Percentiles rank a stretch among this genome's conserved stretches.
Evolutionary conservation across 2,888 invertebrate species (phyloP).

Genomic region (Drosophila subsilvestris): DNA sequence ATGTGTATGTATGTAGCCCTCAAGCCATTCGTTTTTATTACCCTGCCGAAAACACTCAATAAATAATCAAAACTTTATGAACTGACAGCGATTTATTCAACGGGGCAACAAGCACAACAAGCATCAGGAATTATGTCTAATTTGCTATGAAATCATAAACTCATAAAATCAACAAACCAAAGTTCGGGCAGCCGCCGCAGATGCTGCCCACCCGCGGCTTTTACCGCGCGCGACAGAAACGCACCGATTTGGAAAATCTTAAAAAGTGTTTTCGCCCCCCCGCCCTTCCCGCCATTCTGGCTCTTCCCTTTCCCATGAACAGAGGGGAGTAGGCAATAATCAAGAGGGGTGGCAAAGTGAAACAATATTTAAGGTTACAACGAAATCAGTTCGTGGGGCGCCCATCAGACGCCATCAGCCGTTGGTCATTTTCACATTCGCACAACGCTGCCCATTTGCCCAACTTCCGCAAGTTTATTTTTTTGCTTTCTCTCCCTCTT

Average conservation of each 20-base stretch:
- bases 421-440: conserved; percentile 57
- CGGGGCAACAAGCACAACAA: background rate
- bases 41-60: conserved; percentile 48
- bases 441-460: conserved; percentile 68
- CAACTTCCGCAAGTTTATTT: conserved; percentile 14
- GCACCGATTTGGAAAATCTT: conserved; percentile 52
- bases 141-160: conserved; percentile 70
- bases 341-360: conserved; percentile 8
- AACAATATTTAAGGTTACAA: conserved; percentile 33
- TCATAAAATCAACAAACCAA: conserved; percentile 64
- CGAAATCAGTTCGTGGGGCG: conserved; percentile 41
- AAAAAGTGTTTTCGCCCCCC: conserved; percentile 3
- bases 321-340: background rate
- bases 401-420: conserved; percentile 51
- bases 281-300: too few relatives aligned
- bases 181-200: conserved; percentile 51
- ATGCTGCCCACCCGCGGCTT: conserved; percentile 40
- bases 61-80: conserved; percentile 67
- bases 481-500: conserved; percentile 10
- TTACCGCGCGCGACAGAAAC: conserved; percentile 35
- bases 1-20: conserved; percentile 30
- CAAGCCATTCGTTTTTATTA: conserved; percentile 25
- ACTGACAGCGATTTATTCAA: conserved; percentile 68
- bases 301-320: conserved; percentile 13
- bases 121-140: conserved; percentile 45